Base-by-base conservation (phyloP, 2,797 vertebrate species). In the Falco biarmicus region DNA sequence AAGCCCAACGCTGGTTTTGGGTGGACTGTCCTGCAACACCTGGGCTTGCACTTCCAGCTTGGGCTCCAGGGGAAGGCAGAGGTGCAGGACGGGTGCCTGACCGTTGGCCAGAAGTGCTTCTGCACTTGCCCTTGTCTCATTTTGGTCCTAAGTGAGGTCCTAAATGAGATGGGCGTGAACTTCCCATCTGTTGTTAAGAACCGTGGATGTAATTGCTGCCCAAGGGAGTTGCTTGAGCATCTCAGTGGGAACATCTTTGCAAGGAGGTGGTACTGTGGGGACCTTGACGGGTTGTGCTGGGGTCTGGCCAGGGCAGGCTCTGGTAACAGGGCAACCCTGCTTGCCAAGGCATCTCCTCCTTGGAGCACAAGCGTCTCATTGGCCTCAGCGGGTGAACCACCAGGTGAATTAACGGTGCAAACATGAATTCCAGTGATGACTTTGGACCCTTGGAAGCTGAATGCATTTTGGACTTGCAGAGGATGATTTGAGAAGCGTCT, bases 321-420 rank as follows among this genome's bases (percentile, higher is more conserved):
- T 61, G 29, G 13, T 76, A 19, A n/a, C n/a, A 13, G 48, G 26
- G 43, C 0, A 1, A 28, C 45, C 0, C 0, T 54, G 34, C 41
- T 68, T 73, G 61, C 59, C 24, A 50, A 26, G 15, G 39, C 14
- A 2, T 48, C 81, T 54, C 13, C 48, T 84, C 48, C 20, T 53
- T 29, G 41, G 59, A 41, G 50, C 34, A 37, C 32, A 53, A 37
- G 16, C 6, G 1, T 59, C 59, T 32, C 37, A 0, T 9, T 29
- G 41, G 47, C 47, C 19, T 60, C 41, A 15, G 39, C 3, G 0
- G 37, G 11, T 32, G 32, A 73, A 19, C 56, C 9, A 3, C 43
- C 43, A 13, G 47, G 20, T 57, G 45, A 41, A 53, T 56, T 47
- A 26, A 20, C 63, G 31, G 21, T 4, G 1, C 34, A 69, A n/a